Base-by-base conservation (phyloP, 2,888 invertebrate genomes). In the Pristionchus fissidentatus region DNA sequence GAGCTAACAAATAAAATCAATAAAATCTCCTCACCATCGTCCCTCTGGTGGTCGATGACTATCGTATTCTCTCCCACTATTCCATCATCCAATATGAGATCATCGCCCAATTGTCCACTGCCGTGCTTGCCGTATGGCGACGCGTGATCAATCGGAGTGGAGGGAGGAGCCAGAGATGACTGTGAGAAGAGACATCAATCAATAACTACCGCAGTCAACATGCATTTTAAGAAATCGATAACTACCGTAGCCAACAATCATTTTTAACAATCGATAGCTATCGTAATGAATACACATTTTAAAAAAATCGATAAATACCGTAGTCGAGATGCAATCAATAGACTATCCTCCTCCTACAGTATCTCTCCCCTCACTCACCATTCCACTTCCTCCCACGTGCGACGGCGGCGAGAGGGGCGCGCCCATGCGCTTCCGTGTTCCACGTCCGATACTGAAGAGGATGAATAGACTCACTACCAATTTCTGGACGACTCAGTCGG, bases 41-140 rank as follows among this genome's bases (percentile, higher is more conserved):
- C 66, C 81, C 85, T 84, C 49, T 84, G 83, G 5, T 41, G 82
- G 66, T 87, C 87, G n/a, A 86, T 86, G 22, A 86, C 85, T 8
- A 86, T 77, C 13, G 86, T 84, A 5, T 81, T 82, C 60, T 86
- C 86, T 32, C 79, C 79, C 60, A 84, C 85, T 19, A 86, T 82
- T 29, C 86, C 83, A 49, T 87, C 87, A 41, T 87, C 85, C 43
- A 88, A 85, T 15, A 88, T 87, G 5, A 87, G 85, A 43, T 88
- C 88, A 10, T 87, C 88, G 13, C 77, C 84, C 57, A 83, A 41
- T 32, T 79, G 79, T 26, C 73, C 73, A 32, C 10, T 32, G 75
- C 46, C 49, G 13, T n/a, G 15, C 75, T 77, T 77, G 10, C 73
- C 73, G n/a, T 49, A 77, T 1, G 49, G 75, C 1, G 75, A 77